phyloP scores from a whole-genome alignment of 2,113 vertebrate genomes.

The Anhinga rufa region DNA sequence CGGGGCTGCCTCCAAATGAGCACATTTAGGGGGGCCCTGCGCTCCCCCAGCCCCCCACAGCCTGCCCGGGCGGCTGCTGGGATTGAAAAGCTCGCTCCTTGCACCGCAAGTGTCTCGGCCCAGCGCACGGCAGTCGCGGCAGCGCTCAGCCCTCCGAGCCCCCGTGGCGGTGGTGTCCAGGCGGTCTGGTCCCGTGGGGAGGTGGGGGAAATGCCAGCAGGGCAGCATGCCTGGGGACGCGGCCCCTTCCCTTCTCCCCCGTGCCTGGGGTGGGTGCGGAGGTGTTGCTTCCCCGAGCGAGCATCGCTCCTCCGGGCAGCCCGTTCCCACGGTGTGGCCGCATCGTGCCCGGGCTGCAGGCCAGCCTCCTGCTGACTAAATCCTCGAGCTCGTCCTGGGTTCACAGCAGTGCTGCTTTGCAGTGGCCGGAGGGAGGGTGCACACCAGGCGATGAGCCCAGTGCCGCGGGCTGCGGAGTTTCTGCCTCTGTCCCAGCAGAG shows the following conservation, averaged over 20 bases:
- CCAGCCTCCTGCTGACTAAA: background rate
- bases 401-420: rapidly evolving
- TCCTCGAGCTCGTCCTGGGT: background rate
- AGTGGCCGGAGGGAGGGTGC: background rate
- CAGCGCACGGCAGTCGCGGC: rapidly evolving
- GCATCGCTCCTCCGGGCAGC: background rate
- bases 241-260: background rate
- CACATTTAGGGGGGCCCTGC: background rate
- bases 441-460: rapidly evolving
- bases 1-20: constrained; percentile 69
- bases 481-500: rapidly evolving
- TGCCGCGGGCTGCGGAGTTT: background rate
- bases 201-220: background rate
- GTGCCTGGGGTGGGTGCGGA: background rate
- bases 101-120: rapidly evolving
- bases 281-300: background rate
- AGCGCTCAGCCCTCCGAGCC: background rate
- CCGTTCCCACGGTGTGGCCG: rapidly evolving
- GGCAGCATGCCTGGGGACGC: rapidly evolving
- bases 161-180: rapidly evolving
- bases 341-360: rapidly evolving
- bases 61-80: rapidly evolving
- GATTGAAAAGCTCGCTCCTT: background rate
- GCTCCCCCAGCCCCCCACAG: background rate
- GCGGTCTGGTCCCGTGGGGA: background rate